Evolutionary conservation across 1,140 invertebrate species (phyloP).

Genomic region (Camponotus pennsylvanicus): DNA sequence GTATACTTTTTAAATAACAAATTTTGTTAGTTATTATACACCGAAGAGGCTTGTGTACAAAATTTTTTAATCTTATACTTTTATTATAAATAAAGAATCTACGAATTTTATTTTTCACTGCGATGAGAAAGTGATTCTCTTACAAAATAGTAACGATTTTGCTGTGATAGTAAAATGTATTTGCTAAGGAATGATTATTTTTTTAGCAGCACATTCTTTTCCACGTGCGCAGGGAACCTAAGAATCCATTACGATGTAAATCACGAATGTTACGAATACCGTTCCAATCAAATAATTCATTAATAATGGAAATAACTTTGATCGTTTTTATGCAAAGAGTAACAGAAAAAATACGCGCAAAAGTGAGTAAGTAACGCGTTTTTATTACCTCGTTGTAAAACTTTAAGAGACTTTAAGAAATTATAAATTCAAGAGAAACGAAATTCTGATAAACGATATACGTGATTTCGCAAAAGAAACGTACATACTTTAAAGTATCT

Average conservation of each 20-base stretch:
- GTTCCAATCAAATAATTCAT: neutral
- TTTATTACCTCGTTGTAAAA: slow-evolving; percentile 13
- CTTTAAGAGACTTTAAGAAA: neutral
- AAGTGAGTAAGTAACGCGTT: slow-evolving; percentile 11
- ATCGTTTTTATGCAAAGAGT: slow-evolving; percentile 1
- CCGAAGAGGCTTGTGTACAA: neutral
- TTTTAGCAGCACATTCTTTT: too few species aligned
- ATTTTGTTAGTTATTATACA: neutral
- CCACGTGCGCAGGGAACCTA: too few species aligned
- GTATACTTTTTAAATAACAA: neutral
- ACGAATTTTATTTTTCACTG: too few species aligned
- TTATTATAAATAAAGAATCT: too few species aligned
- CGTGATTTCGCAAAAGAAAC: slow-evolving; percentile 21
- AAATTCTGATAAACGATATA: too few species aligned
- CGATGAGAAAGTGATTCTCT: too few species aligned
- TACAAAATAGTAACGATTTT: too few species aligned
- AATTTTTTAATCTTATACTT: too few species aligned
- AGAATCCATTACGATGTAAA: too few species aligned
- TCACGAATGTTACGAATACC: too few species aligned
- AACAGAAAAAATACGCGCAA: neutral
- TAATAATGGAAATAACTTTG: neutral
- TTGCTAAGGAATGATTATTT: too few species aligned
- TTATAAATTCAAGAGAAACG: neutral
- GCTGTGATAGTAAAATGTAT: too few species aligned
- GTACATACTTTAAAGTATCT: neutral